phyloP scores from a whole-genome alignment of 2,113 vertebrate species.

The Cisticola juncidis region DNA sequence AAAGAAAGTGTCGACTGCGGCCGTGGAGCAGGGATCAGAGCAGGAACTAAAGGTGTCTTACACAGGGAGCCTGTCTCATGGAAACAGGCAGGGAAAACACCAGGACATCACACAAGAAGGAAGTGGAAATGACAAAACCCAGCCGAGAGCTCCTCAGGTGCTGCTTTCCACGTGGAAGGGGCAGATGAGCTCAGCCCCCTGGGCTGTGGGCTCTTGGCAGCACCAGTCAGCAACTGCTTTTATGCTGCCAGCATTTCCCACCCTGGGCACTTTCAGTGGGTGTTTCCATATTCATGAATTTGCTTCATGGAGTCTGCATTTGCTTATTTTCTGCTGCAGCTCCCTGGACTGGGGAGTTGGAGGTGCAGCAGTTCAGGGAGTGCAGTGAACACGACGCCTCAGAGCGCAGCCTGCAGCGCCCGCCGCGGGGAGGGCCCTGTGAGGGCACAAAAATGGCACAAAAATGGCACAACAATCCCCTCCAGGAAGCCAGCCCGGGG shows the following conservation, averaged over 20 bases:
- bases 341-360: accelerated
- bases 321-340: background rate
- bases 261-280: accelerated
- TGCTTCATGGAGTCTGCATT: background rate
- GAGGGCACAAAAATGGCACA: too few relatives aligned
- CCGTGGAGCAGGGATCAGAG: background rate
- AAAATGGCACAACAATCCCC: too few relatives aligned
- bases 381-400: background rate
- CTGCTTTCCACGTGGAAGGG: background rate
- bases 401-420: accelerated
- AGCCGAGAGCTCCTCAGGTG: background rate
- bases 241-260: background rate
- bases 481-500: too few relatives aligned
- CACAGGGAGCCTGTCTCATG: background rate
- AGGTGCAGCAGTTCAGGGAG: background rate
- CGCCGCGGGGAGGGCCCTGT: background rate
- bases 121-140: background rate
- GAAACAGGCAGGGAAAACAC: background rate
- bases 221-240: background rate
- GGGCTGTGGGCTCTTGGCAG: background rate
- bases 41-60: background rate
- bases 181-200: accelerated
- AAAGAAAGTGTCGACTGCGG: background rate
- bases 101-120: background rate
- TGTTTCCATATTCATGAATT: background rate